A percentile compares a stretch with the other conserved stretches of the same genome.
These are phyloP conservation scores for Choreutis nemorana DNA, from an alignment of 2,888 invertebrate species.

Conservation along the genomic window DNA sequence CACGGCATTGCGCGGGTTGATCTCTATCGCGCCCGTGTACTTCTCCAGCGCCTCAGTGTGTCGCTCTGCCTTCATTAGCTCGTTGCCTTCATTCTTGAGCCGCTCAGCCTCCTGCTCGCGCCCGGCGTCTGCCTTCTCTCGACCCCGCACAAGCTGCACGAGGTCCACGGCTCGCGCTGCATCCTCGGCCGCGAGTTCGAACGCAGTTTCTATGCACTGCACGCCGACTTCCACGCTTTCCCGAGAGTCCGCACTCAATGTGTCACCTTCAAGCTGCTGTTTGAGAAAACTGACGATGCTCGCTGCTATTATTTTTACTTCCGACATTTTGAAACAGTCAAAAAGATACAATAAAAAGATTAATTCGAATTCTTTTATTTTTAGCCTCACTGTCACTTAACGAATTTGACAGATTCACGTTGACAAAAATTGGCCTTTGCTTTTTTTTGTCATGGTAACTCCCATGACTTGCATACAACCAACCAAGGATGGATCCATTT, in stretches of 20 bases:
- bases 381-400: slow-evolving; percentile 15
- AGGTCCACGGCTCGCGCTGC: slow-evolving; percentile 36
- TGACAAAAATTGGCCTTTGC: slow-evolving; percentile 3
- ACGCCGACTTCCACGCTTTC: slow-evolving; percentile 93
- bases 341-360: slow-evolving; percentile 5
- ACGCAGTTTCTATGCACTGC: slow-evolving; percentile 93
- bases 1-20: slow-evolving; percentile 90
- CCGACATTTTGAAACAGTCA: slow-evolving; percentile 30
- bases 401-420: slow-evolving; percentile 7
- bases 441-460: slow-evolving; percentile 3
- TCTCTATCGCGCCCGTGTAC: slow-evolving; percentile 88
- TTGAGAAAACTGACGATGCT: slow-evolving; percentile 67
- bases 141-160: slow-evolving; percentile 31
- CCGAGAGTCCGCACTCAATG: slow-evolving; percentile 48
- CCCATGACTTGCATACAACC: too few species aligned
- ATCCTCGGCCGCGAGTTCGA: slow-evolving; percentile 70
- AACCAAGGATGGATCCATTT: too few species aligned
- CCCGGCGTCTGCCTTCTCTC: slow-evolving; percentile 25
- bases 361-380: slow-evolving; percentile 18
- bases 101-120: slow-evolving; percentile 80
- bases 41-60: slow-evolving; percentile 82
- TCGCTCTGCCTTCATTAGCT: slow-evolving; percentile 86
- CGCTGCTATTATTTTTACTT: slow-evolving; percentile 56
- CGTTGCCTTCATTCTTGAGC: slow-evolving; percentile 88
- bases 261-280: slow-evolving; percentile 57